Evolutionary conservation across 2,113 vertebrate species (phyloP), one percentile per base, ranked within the genome.

Genomic region (Nansenia antarctica): DNA sequence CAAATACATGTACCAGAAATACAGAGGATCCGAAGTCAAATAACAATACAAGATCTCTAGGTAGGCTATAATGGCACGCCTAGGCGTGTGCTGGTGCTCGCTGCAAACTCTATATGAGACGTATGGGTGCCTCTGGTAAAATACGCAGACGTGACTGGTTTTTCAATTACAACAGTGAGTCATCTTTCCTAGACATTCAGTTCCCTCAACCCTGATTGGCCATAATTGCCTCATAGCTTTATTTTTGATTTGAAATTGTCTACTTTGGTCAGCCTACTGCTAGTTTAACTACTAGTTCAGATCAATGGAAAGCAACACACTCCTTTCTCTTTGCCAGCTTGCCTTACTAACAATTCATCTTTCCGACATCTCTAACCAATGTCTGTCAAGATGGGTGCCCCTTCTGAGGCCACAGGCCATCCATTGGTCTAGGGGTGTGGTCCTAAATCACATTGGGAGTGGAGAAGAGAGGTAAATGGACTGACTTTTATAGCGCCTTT

Each of bases 151-250:
- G 60, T 5, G 31, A 69, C 84, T 82, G 84, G 83, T 83, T 90
- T 90, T 77, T 72, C 82, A 82, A 85, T 88, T 80, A 82, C 74
- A 30, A 82, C 79, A 58, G 69, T 89, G 86, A 89, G 69, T 89
- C 84, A 87, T 58, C 65, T 60, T 54, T 82, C 73, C 78, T 62
- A 70, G 69, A 85, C 73, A 73, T 67, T 70, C 39, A 27, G 72
- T 69, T 81, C 82, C 70, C 75, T 77, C 58, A 78, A 76, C 47
- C 63, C 74, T 72, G 65, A 73, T 54, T 20, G 37, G 45, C 85
- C 86, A 65, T 86, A 91, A 92, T 73, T 89, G 72, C 83, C 49
- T 64, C 54, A 59, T 72, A 72, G 84, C 71, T 80, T 77, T 84
- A 79, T 81, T 88, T 89, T 85, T 54, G n/a, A 29, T 70, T 79